phyloP scores from a whole-genome alignment of 1,140 invertebrate genomes.

The Bombus superbus region DNA sequence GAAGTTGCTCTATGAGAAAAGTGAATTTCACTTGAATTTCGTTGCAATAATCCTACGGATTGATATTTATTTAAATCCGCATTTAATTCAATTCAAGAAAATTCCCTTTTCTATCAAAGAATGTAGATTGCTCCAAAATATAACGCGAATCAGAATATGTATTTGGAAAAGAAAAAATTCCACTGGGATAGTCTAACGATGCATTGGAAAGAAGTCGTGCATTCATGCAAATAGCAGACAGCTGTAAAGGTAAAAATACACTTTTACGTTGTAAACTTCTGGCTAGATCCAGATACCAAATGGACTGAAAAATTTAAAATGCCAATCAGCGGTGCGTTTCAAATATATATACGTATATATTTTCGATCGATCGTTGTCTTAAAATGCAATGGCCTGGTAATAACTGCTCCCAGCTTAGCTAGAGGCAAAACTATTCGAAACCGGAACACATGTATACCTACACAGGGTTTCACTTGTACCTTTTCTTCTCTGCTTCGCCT shows the following conservation, averaged over 20 bases:
- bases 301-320: slow-evolving; percentile 79
- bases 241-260: slow-evolving; percentile 20
- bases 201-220: neutral
- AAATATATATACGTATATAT: slow-evolving; percentile 66
- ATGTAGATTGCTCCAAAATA: neutral
- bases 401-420: slow-evolving; percentile 65
- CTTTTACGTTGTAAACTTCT: slow-evolving; percentile 36
- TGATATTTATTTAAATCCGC: too few relatives aligned
- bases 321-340: slow-evolving; percentile 76
- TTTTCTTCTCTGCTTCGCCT: neutral
- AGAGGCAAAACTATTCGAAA: slow-evolving; percentile 66
- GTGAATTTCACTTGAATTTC: too few relatives aligned
- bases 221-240: neutral
- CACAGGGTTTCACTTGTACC: slow-evolving; percentile 15
- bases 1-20: too few relatives aligned
- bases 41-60: too few relatives aligned
- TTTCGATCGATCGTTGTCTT: slow-evolving; percentile 70
- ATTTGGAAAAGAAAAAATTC: neutral
- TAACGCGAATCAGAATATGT: neutral
- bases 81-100: neutral
- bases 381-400: slow-evolving; percentile 77
- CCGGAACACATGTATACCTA: slow-evolving; percentile 25
- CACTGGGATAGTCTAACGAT: neutral
- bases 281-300: slow-evolving; percentile 52
- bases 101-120: neutral